Conservation (phyloP, 2,113 vertebrate species). For the Cervus canadensis region DNA sequence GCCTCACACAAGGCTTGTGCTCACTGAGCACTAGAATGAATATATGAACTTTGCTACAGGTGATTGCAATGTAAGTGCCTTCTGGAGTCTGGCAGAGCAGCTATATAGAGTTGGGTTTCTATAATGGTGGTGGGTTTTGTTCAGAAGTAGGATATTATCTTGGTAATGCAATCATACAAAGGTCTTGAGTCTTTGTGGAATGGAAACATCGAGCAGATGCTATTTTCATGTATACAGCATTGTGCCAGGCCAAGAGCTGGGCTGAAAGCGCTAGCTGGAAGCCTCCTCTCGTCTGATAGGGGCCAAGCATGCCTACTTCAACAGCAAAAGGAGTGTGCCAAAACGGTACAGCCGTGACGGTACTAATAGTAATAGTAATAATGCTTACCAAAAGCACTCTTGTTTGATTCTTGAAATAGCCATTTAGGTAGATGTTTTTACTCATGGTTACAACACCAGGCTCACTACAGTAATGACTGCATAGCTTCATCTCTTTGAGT, state of each 20-base stretch:
- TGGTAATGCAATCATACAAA: neutral
- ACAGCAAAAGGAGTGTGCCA: too few relatives aligned
- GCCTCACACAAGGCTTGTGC: neutral
- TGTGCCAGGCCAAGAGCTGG: neutral
- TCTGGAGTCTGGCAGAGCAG: neutral
- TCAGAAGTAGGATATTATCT: neutral
- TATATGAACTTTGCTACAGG: neutral
- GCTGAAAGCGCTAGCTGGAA: neutral
- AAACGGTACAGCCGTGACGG: rapidly evolving
- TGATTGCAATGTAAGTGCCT: neutral
- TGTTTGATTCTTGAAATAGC: neutral
- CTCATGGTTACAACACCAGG: neutral
- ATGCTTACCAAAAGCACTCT: neutral
- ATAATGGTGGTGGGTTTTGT: neutral
- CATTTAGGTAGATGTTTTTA: neutral
- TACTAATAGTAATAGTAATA: neutral
- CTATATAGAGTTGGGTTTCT: neutral
- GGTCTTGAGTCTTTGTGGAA: neutral
- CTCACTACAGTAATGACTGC: neutral
- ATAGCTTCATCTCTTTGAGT: neutral
- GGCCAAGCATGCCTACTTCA: neutral
- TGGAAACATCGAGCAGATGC: neutral
- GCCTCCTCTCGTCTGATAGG: neutral
- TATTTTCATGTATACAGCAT: neutral
- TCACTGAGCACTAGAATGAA: neutral